phyloP scores from a whole-genome alignment of 1,140 invertebrate genomes.

The Drosophila bocki region DNA sequence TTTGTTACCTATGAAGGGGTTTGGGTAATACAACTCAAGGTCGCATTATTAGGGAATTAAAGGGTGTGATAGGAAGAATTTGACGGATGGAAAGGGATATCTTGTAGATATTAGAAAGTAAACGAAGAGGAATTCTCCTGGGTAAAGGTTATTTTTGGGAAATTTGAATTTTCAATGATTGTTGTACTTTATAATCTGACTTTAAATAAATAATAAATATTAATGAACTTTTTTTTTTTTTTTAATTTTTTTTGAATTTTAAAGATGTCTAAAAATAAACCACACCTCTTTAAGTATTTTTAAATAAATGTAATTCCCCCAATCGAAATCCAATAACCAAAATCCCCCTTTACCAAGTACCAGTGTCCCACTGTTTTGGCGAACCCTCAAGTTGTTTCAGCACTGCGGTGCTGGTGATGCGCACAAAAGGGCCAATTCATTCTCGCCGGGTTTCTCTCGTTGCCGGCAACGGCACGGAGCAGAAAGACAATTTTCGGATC shows the following conservation, averaged over 20 bases:
- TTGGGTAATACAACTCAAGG: slow-evolving; percentile 1
- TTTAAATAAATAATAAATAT: not conserved
- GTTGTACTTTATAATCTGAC: too few relatives aligned
- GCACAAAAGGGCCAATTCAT: slow-evolving; percentile 83
- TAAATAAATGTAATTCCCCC: not conserved
- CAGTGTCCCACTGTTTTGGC: slow-evolving; percentile 54
- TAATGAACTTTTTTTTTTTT: not conserved
- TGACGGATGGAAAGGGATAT: not conserved
- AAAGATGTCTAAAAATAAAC: not conserved
- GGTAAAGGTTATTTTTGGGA: too few relatives aligned
- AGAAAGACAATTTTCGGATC: slow-evolving; percentile 85
- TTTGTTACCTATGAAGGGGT: slow-evolving; percentile 7
- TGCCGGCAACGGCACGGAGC: slow-evolving; percentile 49
- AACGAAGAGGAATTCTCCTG: not conserved
- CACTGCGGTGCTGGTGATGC: slow-evolving; percentile 67
- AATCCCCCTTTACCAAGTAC: not conserved
- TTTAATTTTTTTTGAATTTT: not conserved
- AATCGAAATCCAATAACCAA: not conserved
- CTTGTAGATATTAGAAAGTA: not conserved
- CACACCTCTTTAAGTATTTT: not conserved
- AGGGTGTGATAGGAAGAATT: not conserved
- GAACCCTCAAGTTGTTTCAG: slow-evolving; percentile 53
- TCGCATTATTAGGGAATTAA: not conserved
- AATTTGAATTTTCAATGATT: too few relatives aligned
- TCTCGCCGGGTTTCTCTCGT: slow-evolving; percentile 77